Conservation (phyloP, 2,888 invertebrate species). For the Drosophila birchii region DNA sequence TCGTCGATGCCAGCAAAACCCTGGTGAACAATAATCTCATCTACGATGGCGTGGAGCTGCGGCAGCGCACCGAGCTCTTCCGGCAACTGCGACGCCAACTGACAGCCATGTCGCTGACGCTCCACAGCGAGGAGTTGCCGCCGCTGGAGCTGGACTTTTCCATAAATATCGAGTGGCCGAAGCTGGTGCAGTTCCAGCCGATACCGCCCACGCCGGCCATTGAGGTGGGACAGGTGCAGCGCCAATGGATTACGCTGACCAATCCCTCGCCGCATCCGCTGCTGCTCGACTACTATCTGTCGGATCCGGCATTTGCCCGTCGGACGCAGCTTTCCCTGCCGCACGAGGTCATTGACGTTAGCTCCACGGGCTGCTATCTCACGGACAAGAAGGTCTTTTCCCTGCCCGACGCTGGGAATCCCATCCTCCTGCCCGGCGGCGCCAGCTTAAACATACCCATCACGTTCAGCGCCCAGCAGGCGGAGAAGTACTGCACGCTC, state of each 20-base stretch:
- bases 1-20: constrained; percentile 15
- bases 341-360: constrained; percentile 82
- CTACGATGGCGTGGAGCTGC: constrained; percentile 82
- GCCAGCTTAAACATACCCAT: constrained; percentile 78
- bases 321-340: constrained; percentile 81
- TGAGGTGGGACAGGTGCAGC: constrained; percentile 82
- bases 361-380: constrained; percentile 80
- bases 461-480: constrained; percentile 75
- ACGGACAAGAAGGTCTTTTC: constrained; percentile 83
- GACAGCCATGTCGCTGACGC: constrained; percentile 80
- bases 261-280: constrained; percentile 83
- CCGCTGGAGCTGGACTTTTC: constrained; percentile 82
- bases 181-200: constrained; percentile 80
- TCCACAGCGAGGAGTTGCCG: constrained; percentile 82
- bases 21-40: constrained; percentile 69
- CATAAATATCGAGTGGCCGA: constrained; percentile 84
- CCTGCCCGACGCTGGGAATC: constrained; percentile 64
- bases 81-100: constrained; percentile 82
- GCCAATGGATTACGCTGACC: constrained; percentile 78
- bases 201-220: constrained; percentile 76
- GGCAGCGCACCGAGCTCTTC: constrained; percentile 82
- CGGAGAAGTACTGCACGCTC: constrained; percentile 83
- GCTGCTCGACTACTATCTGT: constrained; percentile 80
- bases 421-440: constrained; percentile 74
- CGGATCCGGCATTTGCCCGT: constrained; percentile 80